These are phyloP conservation scores for Patella caerulea DNA, from an alignment of 2,888 invertebrate species.

Conservation along the genomic window DNA sequence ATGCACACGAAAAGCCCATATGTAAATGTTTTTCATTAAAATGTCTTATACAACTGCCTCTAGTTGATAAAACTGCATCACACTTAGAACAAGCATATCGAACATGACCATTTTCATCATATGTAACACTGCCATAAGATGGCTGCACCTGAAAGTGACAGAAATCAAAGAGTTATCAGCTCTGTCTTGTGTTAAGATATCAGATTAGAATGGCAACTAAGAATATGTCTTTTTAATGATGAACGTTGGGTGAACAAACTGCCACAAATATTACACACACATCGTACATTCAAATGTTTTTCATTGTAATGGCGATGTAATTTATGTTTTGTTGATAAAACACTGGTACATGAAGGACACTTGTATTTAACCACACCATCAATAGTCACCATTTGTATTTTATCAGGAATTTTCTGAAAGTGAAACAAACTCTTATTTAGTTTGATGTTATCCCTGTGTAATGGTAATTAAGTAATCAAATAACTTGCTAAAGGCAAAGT, in stretches of 20 bases:
- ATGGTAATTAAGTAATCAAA: no score
- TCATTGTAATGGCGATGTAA: slow-evolving; percentile 4
- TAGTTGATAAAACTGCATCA: neutral
- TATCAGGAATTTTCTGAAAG: neutral
- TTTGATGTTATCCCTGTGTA: no score
- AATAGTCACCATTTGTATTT: neutral
- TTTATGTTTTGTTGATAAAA: neutral
- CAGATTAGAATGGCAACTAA: neutral
- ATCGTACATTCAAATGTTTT: neutral
- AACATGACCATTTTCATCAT: neutral
- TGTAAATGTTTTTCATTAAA: slow-evolving; percentile 11
- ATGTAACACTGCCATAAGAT: no score
- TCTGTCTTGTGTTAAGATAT: neutral
- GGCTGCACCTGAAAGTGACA: neutral
- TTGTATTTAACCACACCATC: neutral
- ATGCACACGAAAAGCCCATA: neutral
- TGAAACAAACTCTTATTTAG: neutral
- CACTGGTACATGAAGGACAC: neutral
- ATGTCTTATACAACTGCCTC: neutral
- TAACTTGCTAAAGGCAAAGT: no score
- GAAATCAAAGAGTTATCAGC: neutral
- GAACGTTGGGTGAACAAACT: neutral
- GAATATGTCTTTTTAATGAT: neutral
- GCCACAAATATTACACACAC: neutral
- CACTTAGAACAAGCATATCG: neutral